phyloP scores from a whole-genome alignment of 2,888 invertebrate genomes.

The Chrysodeixis includens region DNA sequence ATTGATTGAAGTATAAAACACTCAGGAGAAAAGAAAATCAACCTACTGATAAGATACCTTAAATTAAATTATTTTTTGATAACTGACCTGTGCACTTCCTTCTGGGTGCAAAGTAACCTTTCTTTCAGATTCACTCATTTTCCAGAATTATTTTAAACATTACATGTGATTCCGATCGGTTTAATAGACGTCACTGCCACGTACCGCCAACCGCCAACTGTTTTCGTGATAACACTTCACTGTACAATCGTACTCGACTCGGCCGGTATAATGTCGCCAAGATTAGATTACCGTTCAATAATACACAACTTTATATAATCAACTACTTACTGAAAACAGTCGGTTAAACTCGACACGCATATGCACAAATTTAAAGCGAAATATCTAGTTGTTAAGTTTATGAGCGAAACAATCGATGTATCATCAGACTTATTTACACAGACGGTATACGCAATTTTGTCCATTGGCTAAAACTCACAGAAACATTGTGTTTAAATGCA shows the following conservation, averaged over 20 bases:
- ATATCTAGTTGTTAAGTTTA: constrained; percentile 63
- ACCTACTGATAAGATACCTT: background rate
- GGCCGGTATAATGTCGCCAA: constrained; percentile 62
- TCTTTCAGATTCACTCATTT: constrained; percentile 69
- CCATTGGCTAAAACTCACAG: constrained; percentile 26
- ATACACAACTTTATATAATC: constrained; percentile 52
- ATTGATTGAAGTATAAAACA: constrained; percentile 10
- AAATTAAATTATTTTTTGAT: background rate
- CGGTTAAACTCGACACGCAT: constrained; percentile 65
- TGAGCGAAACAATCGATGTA: constrained; percentile 72
- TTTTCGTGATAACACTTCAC: constrained; percentile 75
- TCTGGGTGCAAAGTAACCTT: constrained; percentile 58
- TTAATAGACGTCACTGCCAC: constrained; percentile 75
- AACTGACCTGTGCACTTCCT: constrained; percentile 70
- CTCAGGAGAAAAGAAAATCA: background rate
- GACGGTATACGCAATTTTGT: constrained; percentile 59
- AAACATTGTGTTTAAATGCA: constrained; percentile 21
- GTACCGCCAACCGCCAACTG: constrained; percentile 76
- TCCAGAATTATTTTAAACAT: constrained; percentile 43
- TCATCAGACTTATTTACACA: constrained; percentile 74
- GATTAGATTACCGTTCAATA: constrained; percentile 64
- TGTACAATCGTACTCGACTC: constrained; percentile 47
- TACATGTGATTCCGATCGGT: constrained; percentile 25
- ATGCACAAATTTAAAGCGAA: constrained; percentile 59
- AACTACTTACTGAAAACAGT: constrained; percentile 66